Base-by-base conservation (phyloP, 2,797 vertebrate species). In the Poeciliopsis presidionis region DNA sequence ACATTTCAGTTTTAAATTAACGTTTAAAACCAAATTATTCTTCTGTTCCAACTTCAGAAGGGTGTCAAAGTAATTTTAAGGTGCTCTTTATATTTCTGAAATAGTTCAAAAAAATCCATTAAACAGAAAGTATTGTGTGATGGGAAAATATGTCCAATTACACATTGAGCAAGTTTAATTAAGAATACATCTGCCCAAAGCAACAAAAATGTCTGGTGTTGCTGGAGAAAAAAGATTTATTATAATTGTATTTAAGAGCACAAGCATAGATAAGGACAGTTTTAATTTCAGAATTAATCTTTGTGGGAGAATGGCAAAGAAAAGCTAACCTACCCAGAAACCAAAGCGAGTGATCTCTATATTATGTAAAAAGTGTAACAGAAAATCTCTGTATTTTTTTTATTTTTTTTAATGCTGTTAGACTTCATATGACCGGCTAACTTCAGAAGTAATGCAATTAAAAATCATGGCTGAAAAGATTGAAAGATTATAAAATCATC, bases 161-260 rank as follows among this genome's bases (percentile, higher is more conserved):
- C 93, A 90, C 80, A 87, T 55, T 83, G 87, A 89, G 89, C 88
- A 85, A 82, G 90, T 92, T 90, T 81, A 93, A 92, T 94, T 93
- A 94, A 92, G 93, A 86, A 92, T 84, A 90, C 86, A 93, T 90
- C 91, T 90, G 89, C 89, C 87, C 83, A 11, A 86, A 88, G 89
- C 86, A 88, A 84, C 78, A 89, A 86, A 88, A 90, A 90, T 79
- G 61, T 71, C 86, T 84, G 86, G 87, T 47, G 47, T 76, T 75
- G 55, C 53, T 75, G 75, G 77, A 73, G 43, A 57, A 45, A 14
- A 81, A 78, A 82, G 75, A 80, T 84, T 76, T 83, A 47, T 87
- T 91, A 84, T 75, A 75, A 79, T 76, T 88, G 83, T 78, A 78
- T 78, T 82, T 82, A 76, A 79, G 65, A 82, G 81, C 20, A 11